Conservation (phyloP, 2,113 vertebrate genomes). For the Recurvirostra avosetta region DNA sequence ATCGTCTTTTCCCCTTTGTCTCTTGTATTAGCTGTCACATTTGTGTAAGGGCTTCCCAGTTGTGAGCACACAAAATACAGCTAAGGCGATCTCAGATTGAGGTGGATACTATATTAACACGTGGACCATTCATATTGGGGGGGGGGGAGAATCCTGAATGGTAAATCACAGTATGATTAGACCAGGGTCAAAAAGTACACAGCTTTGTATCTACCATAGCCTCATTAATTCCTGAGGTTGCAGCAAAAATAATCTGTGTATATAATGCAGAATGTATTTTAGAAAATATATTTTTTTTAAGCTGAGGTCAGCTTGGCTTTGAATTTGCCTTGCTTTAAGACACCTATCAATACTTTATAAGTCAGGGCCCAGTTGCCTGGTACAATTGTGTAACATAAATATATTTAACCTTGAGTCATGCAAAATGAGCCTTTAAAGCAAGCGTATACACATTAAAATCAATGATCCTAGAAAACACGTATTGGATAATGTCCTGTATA, state of each 20-base stretch:
- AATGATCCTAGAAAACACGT: not conserved
- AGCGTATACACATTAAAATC: not conserved
- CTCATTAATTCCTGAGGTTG: not conserved
- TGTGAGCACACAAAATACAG: not conserved
- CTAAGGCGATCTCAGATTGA: not conserved
- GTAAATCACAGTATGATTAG: not conserved
- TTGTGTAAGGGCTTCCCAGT: not conserved
- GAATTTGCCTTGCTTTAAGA: not conserved
- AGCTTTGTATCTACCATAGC: not conserved
- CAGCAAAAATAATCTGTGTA: not conserved
- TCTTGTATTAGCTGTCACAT: not conserved
- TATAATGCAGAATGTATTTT: not conserved
- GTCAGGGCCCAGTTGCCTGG: not conserved
- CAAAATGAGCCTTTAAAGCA: conserved; percentile 31
- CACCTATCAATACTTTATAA: conserved; percentile 20
- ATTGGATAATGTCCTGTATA: not conserved
- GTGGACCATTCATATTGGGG: not conserved
- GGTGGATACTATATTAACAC: not conserved
- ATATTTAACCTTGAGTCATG: conserved; percentile 46
- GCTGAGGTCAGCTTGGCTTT: not conserved
- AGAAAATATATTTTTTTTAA: not conserved
- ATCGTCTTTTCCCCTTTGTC: not conserved
- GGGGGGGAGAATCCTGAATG: not conserved
- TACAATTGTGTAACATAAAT: not conserved
- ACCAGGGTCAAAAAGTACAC: not conserved